Conservation (phyloP, 1,140 invertebrate genomes). For the Eriocheir sinensis region DNA sequence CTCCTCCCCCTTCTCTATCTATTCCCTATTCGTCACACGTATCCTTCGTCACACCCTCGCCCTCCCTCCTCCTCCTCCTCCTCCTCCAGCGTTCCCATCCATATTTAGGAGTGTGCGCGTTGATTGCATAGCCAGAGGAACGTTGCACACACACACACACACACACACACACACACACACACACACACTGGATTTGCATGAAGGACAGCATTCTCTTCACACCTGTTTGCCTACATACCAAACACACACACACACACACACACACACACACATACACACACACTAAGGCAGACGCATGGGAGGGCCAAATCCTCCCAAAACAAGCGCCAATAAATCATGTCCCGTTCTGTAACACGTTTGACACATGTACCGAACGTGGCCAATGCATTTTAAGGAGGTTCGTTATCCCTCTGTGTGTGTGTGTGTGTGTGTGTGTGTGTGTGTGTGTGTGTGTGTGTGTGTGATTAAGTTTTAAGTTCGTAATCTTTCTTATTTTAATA, state of each 20-base stretch:
- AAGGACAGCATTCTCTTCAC: no score
- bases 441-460: no score
- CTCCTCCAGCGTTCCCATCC: not conserved
- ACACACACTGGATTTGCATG: slow-evolving; percentile 4
- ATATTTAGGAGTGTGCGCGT: not conserved
- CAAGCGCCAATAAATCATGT: no score
- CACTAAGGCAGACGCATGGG: not conserved
- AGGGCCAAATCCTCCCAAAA: no score
- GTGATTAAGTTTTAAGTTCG: no score
- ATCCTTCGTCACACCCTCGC: not conserved
- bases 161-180: slow-evolving; percentile 56
- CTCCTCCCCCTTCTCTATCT: not conserved
- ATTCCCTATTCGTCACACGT: not conserved
- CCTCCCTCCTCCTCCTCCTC: not conserved
- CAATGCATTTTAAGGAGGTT: no score
- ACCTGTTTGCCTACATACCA: no score
- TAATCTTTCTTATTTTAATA: no score
- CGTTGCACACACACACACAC: not conserved
- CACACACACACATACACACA: not conserved
- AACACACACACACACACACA: slow-evolving; percentile 13
- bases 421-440: no score
- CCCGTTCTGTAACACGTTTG: no score
- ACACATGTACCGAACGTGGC: no score
- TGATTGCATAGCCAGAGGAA: not conserved
- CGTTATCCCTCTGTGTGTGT: no score